Evolutionary conservation across 2,888 invertebrate species (phyloP).

Genomic region (Ceraclea dissimilis): DNA sequence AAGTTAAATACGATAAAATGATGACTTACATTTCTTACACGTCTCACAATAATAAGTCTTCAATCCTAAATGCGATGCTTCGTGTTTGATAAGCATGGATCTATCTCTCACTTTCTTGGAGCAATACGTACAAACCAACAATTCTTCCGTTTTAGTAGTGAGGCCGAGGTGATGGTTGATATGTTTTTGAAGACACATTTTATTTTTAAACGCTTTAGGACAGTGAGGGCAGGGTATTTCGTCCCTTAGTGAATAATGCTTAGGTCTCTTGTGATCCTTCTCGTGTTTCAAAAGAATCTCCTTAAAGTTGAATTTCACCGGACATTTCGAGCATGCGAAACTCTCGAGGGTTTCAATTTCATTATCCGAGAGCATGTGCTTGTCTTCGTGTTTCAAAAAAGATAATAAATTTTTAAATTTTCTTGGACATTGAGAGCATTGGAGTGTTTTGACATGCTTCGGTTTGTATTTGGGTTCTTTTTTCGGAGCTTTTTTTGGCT

Average conservation of each 20-base stretch:
- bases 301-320: not conserved
- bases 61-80: constrained; percentile 22
- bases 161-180: not conserved
- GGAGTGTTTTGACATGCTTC: not conserved
- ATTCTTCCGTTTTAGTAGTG: not conserved
- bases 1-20: not conserved
- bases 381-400: not conserved
- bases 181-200: not conserved
- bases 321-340: not conserved
- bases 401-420: not conserved
- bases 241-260: not conserved
- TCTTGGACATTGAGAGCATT: not conserved
- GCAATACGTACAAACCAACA: constrained; percentile 15
- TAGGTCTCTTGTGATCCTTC: not conserved
- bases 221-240: not conserved
- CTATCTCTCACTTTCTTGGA: constrained; percentile 18
- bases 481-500: not conserved
- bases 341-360: not conserved
- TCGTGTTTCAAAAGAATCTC: not conserved
- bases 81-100: constrained; percentile 16
- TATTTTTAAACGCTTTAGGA: not conserved
- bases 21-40: constrained; percentile 23
- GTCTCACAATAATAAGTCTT: constrained; percentile 24
- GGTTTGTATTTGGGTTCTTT: not conserved
- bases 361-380: not conserved